These are phyloP conservation scores for Dipodomys spectabilis DNA, from an alignment of 2,113 vertebrate species.

Conservation along the genomic window DNA sequence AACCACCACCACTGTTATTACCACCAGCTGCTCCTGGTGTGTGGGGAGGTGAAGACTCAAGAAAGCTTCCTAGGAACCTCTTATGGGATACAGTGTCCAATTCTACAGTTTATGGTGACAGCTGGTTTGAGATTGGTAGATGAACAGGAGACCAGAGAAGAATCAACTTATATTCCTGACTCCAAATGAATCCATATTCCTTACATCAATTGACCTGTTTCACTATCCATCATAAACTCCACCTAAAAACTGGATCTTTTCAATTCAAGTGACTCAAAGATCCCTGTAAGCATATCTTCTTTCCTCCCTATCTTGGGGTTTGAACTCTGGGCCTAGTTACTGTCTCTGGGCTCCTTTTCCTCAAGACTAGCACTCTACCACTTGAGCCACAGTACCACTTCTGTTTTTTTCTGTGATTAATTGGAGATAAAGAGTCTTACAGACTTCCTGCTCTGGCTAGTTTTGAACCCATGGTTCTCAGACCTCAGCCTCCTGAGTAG, in stretches of 20 bases:
- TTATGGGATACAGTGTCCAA: background rate
- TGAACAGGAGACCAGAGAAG: background rate
- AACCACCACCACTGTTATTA: background rate
- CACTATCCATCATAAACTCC: conserved; percentile 96
- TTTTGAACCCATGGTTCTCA: too few relatives aligned
- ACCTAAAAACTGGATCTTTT: conserved; percentile 89
- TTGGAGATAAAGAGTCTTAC: too few relatives aligned
- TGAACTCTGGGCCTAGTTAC: too few relatives aligned
- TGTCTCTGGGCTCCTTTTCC: too few relatives aligned
- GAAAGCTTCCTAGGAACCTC: background rate
- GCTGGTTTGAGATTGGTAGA: background rate
- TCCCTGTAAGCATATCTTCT: conserved; percentile 80
- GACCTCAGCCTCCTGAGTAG: too few relatives aligned
- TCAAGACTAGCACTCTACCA: too few relatives aligned
- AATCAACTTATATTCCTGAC: background rate
- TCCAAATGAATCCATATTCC: conserved; percentile 93
- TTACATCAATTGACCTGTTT: conserved; percentile 92
- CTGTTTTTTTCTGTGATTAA: too few relatives aligned
- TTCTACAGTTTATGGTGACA: background rate
- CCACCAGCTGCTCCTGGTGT: background rate
- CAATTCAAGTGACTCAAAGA: conserved; percentile 97
- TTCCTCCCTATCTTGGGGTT: too few relatives aligned
- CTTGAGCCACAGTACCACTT: too few relatives aligned
- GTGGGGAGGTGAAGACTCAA: background rate
- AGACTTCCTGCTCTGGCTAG: too few relatives aligned